Base-by-base conservation (phyloP, 2,888 invertebrate species). In the Allolobophora icterica region DNA sequence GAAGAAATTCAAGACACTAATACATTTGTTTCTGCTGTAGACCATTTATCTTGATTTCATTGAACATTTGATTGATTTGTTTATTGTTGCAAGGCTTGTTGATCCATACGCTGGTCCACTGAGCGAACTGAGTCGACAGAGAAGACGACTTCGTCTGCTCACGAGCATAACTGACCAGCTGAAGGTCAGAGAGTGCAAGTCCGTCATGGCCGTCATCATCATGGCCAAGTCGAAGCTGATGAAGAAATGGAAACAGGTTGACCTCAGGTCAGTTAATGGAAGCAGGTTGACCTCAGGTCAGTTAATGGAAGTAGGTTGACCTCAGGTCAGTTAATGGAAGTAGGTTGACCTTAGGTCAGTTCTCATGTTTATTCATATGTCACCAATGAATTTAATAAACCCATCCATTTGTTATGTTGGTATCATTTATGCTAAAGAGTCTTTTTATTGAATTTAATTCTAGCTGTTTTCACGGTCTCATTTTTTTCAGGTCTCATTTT, bases 181-280 rank as follows among this genome's bases (percentile, higher is more conserved):
- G 84, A 95, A 95, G 92, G 94, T 95, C 24, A 95, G 95, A 92
- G 95, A 95, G 91, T 95, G 95, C 92, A 95, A 95, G 92, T 94
- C 94, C 35, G 95, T 95, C 21, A 95, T 95, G 89, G 94, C 95
- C 89, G 94, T 94, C 33, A 94, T 95, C 42, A 95, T 95, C 90
- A 94, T 95, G 33, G 95, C 95, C 40, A 95, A 95, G 91, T 95
- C 95, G 17, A 93, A 94, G 90, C 93, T 95, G 30, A 93, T 95
- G 90, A 95, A 95, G 92, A 94, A 94, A 92, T 95, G 95, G 95
- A 95, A 95, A 93, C 92, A 93, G 45, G 94, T 95, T 90, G 95
- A 95, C 93, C 94, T 94, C 89, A 94, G 94, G 95, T 95, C 93
- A 90, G 92, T 91, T 38, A 87, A 38, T 6, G 24, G 34, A 87